Evolutionary conservation across 2,888 invertebrate species (phyloP), one percentile per base, ranked within the genome.

Genomic region (Synanthedon andrenaeformis): DNA sequence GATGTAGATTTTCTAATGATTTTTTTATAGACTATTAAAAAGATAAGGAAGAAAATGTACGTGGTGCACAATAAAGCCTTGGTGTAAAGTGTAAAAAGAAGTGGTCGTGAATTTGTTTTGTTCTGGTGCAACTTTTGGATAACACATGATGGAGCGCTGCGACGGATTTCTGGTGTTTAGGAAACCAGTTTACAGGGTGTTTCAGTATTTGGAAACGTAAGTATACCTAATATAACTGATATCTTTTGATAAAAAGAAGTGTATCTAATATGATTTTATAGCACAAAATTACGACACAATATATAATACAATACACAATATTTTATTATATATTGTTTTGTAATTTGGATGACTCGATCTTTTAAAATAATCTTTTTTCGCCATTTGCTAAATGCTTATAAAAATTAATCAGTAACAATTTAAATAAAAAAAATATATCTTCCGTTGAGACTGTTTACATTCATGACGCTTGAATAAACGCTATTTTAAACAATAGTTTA

Each of bases 181-280:
- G 76, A 92, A 92, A 79, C 93, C 93, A 76, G 92, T 93, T 63
- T 93, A 93, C 87, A 89, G 93, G 88, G 92, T 92, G 76, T 93
- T 93, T 89, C 93, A 93, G 89, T 94, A 93, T 88, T 90, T 93
- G 79, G 93, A 93, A 88, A 92, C 93, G 93, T 93, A 88, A 93
- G 93, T 92, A 70, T 57, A 45, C 35, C 10, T 35, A 45, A n/a
- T 45, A n/a, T 45, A 13, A 45, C 13, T 54, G 52, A 48, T 51
- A 19, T 0, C 1, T 14, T 45, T 14, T 14, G 45, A 45, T n/a
- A 6, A 35, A 28, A 35, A 35, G n/a, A 5, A 0, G 10, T 35
- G 5, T 10, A 1, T 10, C 1, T 28, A 28, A 28, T 0, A 28
- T 28, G 3, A 6, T 4, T 28, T 28, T 4, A 28, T 28, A 6